A percentile compares a stretch with the other conserved stretches of the same genome.
phyloP scores from a whole-genome alignment of 2,888 invertebrate genomes.

The Argyra leucocephala region DNA sequence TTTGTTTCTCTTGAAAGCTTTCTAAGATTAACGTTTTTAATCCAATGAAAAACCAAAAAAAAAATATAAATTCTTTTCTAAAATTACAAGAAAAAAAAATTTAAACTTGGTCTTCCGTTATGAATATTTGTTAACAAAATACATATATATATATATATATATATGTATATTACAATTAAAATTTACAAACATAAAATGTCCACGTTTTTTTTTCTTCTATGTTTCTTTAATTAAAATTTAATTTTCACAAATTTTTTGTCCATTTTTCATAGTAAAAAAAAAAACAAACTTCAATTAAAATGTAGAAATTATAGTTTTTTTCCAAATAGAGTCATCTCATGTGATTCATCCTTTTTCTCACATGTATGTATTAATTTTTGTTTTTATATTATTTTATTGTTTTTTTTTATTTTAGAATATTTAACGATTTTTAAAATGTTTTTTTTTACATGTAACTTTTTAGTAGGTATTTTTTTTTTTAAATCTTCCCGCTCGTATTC shows the following conservation, averaged over 20 bases:
- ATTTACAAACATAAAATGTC: background rate
- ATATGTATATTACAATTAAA: too few relatives aligned
- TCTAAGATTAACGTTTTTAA: background rate
- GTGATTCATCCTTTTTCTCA: background rate
- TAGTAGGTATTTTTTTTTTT: too few relatives aligned
- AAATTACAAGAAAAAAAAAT: too few relatives aligned
- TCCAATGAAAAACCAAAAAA: background rate
- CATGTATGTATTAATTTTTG: too few relatives aligned
- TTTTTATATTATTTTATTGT: background rate
- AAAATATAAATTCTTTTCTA: background rate
- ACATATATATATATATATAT: too few relatives aligned
- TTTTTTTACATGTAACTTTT: background rate
- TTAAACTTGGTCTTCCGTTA: background rate
- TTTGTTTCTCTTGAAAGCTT: background rate
- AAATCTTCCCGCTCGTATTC: background rate
- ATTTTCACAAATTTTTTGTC: background rate
- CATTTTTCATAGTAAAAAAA: background rate
- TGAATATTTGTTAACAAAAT: background rate
- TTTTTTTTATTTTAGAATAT: background rate
- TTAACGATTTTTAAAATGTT: background rate
- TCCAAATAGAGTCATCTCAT: background rate
- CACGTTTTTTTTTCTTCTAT: background rate
- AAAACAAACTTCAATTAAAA: background rate
- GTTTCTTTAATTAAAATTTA: background rate
- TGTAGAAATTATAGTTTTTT: background rate